Evolutionary conservation across 2,113 vertebrate species (phyloP), one percentile per base, ranked within the genome.

Genomic region (Setophaga kirtlandii): DNA sequence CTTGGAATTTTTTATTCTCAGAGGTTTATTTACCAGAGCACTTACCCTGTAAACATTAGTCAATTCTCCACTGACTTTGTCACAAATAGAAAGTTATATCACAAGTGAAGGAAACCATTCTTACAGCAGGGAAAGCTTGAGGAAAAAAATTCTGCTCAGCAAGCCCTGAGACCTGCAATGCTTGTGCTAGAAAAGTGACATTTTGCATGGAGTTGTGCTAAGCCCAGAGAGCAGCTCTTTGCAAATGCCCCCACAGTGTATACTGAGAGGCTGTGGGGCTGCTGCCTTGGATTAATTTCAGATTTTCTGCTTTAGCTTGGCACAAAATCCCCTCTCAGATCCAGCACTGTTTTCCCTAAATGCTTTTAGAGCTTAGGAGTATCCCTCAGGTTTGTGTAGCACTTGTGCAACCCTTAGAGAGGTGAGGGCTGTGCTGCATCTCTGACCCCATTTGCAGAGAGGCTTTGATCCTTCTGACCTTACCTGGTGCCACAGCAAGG

Each of bases 1-100:
- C 42, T 44, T 76, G 71, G 55, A 68, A 44, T 49, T 62, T 44
- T 22, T 41, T 81, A 11, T 28, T 67, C 78, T 63, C 67, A 56
- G 16, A 73, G 31, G 24, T 42, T 91, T 70, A 69, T 83, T 94
- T 82, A 70, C 30, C 28, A 52, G 44, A 78, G 62, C 17, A 10
- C 90, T 91, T 92, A 83, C 69, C 67, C 68, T 73, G 55, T 21
- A 59, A 60, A 39, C 74, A 42, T 77, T 42, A 59, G 15, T n/a
- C 47, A 94, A 0, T 53, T 90, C 49, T 81, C 30, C 30, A 39
- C 3, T n/a, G 28, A 39, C 35, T 65, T 68, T 64, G n/a, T 56
- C n/a, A 47, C 41, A 47, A 55, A 74, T 9, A 33, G 22, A 23
- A 64, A 76, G 49, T 60, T 33, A 2, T 24, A 28, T 8, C 69